These are phyloP conservation scores for Sesia bembeciformis DNA, from an alignment of 2,888 invertebrate species.

Conservation along the genomic window DNA sequence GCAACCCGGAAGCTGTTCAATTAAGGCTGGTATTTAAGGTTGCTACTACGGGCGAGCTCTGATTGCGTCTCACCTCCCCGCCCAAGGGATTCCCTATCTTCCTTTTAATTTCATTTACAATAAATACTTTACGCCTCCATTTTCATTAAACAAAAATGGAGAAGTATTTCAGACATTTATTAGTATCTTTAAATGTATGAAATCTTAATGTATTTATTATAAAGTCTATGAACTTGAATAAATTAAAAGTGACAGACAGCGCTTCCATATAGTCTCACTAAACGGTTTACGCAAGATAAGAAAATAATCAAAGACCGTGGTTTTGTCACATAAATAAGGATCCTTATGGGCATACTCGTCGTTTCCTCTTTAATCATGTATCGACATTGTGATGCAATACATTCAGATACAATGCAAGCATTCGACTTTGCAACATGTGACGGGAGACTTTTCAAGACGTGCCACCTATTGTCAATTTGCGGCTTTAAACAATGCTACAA, in stretches of 20 bases:
- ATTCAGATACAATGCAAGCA: not conserved
- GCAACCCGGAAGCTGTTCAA: slow-evolving; percentile 67
- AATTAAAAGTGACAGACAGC: too few species aligned
- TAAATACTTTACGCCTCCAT: slow-evolving; percentile 35
- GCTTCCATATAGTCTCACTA: too few species aligned
- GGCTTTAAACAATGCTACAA: not conserved
- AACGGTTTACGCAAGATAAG: not conserved
- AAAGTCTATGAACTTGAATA: too few species aligned
- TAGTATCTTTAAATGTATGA: too few species aligned
- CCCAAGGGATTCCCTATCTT: slow-evolving; percentile 48
- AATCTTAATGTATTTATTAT: too few species aligned
- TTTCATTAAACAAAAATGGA: not conserved
- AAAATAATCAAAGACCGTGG: not conserved
- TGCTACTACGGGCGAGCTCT: slow-evolving; percentile 59
- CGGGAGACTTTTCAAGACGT: not conserved
- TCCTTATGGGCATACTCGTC: slow-evolving; percentile 1
- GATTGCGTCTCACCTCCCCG: slow-evolving; percentile 52
- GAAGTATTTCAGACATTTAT: too few species aligned
- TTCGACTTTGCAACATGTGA: not conserved
- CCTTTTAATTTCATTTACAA: slow-evolving; percentile 70
- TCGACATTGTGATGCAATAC: not conserved
- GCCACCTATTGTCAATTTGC: not conserved
- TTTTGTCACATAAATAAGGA: slow-evolving; percentile 2
- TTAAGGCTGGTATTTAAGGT: slow-evolving; percentile 73
- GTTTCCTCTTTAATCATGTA: not conserved